Base-by-base conservation (phyloP, 1,140 invertebrate species). In the Ostrea denselamellosa region DNA sequence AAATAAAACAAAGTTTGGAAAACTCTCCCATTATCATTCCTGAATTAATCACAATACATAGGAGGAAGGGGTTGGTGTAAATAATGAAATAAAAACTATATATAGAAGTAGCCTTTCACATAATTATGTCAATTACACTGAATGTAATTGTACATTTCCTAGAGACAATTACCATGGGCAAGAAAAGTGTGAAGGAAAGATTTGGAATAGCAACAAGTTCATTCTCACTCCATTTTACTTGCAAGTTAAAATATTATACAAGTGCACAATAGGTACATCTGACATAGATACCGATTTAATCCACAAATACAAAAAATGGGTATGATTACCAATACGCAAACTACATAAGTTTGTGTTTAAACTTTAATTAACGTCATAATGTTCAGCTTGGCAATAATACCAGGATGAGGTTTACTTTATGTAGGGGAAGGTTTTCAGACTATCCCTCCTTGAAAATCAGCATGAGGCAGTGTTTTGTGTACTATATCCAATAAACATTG, bases 321-420 rank as follows among this genome's bases (percentile, higher is more conserved):
- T 62, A 62, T 62, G 22, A 4, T 28, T 77, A 25, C 68, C 28
- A 77, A 77, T 77, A 25, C 28, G 22, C 7, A 77, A 34, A 22
- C 68, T 28, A 25, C 4, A 17, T 77, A 77, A 25, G 28, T 77
- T 77, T 34, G 14, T 77, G 68, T 44, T 77, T 77, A 28, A 9
- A 77, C 22, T 77, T 77, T 77, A 77, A 77, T 77, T 77, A 77
- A 77, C 68, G 68, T 77, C 68, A 77, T 77, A 34, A 77, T 44
- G 68, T 77, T 77, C 25, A 44, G 8, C 28, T 77, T 77, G 22
- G 68, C 68, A 34, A 77, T 28, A 77, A 14, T 77, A 77, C 68
- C 68, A 44, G 25, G 34, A 25, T 28, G 68, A 77, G 68, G 68
- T 77, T 77, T 77, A 77, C 68, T 28, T 77, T 34, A 77, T 77